These are phyloP conservation scores for Rhagologus leucostigma DNA, from an alignment of 2,113 vertebrate genomes.

Conservation along the genomic window DNA sequence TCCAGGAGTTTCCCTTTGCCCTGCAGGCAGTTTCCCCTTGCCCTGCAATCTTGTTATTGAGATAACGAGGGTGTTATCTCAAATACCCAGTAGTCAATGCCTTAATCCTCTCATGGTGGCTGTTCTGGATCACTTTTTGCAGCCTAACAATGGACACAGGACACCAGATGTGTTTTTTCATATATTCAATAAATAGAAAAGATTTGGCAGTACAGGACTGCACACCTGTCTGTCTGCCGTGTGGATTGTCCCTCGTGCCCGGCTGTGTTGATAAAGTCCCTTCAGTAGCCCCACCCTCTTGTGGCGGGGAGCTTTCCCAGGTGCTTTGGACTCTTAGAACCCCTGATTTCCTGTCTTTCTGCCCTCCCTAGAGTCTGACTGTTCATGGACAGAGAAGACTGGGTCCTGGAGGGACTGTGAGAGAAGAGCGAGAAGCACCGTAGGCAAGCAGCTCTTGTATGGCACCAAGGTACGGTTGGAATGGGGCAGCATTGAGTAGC, in stretches of 20 bases:
- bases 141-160: not conserved
- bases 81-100: fast-evolving
- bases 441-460: not conserved
- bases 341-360: not conserved
- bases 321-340: not conserved
- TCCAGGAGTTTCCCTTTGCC: not conserved
- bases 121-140: not conserved
- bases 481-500: fast-evolving
- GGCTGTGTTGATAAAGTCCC: not conserved
- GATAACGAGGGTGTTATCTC: not conserved
- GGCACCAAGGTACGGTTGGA: not conserved
- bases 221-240: fast-evolving
- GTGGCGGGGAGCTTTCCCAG: not conserved
- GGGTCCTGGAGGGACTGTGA: not conserved
- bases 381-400: not conserved
- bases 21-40: not conserved
- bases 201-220: not conserved
- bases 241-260: fast-evolving
- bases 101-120: not conserved
- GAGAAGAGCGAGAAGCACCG: not conserved
- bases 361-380: not conserved
- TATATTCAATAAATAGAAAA: not conserved
- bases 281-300: not conserved
- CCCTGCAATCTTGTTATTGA: too few relatives aligned
- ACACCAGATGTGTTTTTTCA: not conserved